A percentile compares a stretch with the other conserved stretches of the same genome.
phyloP scores from a whole-genome alignment of 1,140 invertebrate species.

The Catajapyx aquilonaris region DNA sequence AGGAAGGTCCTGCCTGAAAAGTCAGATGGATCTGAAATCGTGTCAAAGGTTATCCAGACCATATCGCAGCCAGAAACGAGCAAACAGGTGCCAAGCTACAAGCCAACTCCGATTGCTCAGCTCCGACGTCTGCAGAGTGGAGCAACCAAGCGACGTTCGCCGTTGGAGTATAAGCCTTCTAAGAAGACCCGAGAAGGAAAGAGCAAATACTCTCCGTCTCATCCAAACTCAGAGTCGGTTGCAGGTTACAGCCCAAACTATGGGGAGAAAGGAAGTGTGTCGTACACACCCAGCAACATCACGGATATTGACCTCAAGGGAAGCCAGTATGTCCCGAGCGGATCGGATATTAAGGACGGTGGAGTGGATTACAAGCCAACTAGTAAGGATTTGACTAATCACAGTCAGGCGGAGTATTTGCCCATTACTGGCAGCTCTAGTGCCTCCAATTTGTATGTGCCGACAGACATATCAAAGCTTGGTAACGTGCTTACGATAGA shows the following conservation, averaged over 20 bases:
- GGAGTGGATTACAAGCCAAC: too few species aligned
- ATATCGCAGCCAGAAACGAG: constrained; percentile 11
- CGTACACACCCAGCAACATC: constrained; percentile 14
- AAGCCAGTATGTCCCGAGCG: too few species aligned
- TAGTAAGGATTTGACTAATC: too few species aligned
- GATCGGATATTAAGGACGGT: too few species aligned
- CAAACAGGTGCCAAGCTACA: constrained; percentile 23
- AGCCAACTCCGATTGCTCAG: constrained; percentile 36
- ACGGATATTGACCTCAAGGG: too few species aligned
- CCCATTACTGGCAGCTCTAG: too few species aligned
- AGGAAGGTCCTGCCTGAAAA: constrained; percentile 18
- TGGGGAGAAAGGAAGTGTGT: constrained; percentile 22
- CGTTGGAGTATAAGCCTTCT: constrained; percentile 19
- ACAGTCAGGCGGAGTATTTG: too few species aligned
- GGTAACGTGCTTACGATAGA: too few species aligned
- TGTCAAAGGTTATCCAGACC: constrained; percentile 7
- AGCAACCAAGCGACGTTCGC: constrained; percentile 28
- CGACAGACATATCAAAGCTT: too few species aligned
- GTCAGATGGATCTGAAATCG: constrained; percentile 9
- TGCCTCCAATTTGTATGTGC: too few species aligned
- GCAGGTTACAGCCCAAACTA: constrained; percentile 21
- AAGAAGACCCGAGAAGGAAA: constrained; percentile 14
- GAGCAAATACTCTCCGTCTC: constrained; percentile 18
- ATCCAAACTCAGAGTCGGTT: constrained; percentile 9
- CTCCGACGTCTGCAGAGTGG: too few species aligned